A percentile compares a stretch with the other conserved stretches of the same genome.
phyloP scores from a whole-genome alignment of 2,888 invertebrate species.

The Conomelus anceps region DNA sequence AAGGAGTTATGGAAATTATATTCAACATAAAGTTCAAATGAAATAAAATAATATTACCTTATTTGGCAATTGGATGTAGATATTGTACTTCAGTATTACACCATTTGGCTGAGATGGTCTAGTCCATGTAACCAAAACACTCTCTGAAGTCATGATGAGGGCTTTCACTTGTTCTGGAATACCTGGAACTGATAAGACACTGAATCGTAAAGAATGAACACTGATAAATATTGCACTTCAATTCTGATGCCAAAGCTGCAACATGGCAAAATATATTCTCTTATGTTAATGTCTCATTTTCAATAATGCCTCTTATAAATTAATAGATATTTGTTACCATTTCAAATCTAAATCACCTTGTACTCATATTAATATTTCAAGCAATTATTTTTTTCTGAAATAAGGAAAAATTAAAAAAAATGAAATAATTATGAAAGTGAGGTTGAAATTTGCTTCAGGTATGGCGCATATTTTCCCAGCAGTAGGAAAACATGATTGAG shows the following conservation, averaged over 20 bases:
- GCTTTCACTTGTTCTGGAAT: slow-evolving; percentile 80
- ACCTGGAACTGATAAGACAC: slow-evolving; percentile 60
- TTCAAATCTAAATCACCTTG: not conserved
- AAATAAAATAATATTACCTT: slow-evolving; percentile 26
- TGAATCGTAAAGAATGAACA: no score
- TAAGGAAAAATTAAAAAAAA: no score
- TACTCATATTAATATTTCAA: no score
- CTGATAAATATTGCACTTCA: not conserved
- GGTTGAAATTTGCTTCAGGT: no score
- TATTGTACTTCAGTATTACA: slow-evolving; percentile 70
- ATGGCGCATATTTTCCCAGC: no score
- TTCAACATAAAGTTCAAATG: not conserved
- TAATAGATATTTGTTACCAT: not conserved
- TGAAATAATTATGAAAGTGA: no score
- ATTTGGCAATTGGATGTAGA: slow-evolving; percentile 50
- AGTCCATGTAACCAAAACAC: slow-evolving; percentile 79
- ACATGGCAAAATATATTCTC: no score
- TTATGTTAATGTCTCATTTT: not conserved
- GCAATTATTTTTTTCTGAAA: no score
- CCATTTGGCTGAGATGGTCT: slow-evolving; percentile 78
- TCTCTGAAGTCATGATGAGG: slow-evolving; percentile 69
- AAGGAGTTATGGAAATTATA: not conserved
- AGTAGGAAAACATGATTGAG: no score
- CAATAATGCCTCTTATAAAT: not conserved
- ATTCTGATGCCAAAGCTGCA: not conserved